Percentiles rank a stretch among this genome's conserved stretches.
Evolutionary conservation across 2,888 invertebrate genomes (phyloP).

Genomic region (Unio delphinus): DNA sequence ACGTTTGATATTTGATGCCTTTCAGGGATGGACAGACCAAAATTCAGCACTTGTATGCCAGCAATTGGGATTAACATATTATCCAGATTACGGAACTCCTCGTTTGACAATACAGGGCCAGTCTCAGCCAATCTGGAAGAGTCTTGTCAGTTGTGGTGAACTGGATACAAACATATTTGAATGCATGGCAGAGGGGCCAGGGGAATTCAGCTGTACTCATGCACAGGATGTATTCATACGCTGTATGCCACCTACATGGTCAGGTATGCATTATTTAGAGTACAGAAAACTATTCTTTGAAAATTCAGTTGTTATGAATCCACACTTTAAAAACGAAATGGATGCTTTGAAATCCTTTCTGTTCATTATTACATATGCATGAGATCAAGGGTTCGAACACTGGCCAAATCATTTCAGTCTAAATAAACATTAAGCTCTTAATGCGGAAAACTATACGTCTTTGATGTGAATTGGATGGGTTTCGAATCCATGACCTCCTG

Average conservation of each 20-base stretch:
- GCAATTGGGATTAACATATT: conserved; percentile 92
- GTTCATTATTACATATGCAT: no score
- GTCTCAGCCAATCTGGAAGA: conserved; percentile 68
- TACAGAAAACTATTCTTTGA: no score
- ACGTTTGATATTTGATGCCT: background rate
- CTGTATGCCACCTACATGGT: conserved; percentile 71
- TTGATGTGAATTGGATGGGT: no score
- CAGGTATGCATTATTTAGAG: conserved; percentile 60
- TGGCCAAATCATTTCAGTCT: no score
- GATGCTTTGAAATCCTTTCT: no score
- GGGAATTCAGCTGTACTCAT: conserved; percentile 71
- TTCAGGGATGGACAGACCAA: conserved; percentile 90
- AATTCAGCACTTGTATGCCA: conserved; percentile 95
- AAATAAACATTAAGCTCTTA: no score
- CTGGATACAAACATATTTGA: conserved; percentile 91
- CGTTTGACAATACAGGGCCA: conserved; percentile 81
- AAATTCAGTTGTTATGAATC: no score
- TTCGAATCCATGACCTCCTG: no score
- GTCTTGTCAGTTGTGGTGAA: conserved; percentile 92
- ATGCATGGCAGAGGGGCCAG: conserved; percentile 85
- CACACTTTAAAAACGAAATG: no score
- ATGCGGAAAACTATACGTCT: no score
- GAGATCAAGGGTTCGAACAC: no score
- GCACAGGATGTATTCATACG: conserved; percentile 66
- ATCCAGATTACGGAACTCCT: conserved; percentile 91